Evolutionary conservation across 2,797 vertebrate genomes (phyloP), one percentile per base, ranked within the genome.

Genomic region (Fundulus diaphanus): DNA sequence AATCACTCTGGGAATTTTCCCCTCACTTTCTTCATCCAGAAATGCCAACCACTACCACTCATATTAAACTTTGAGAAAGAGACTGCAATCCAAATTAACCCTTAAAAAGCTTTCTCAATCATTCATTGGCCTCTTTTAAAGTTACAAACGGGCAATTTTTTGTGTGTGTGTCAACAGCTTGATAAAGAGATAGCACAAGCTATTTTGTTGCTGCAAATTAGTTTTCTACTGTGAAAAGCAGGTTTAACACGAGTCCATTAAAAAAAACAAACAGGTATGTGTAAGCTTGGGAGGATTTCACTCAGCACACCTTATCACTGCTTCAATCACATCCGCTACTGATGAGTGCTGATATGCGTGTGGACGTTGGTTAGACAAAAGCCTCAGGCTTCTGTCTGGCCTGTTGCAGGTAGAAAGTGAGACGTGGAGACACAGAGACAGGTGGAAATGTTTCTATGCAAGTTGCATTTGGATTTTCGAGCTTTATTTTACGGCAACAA

Each of bases 351-450:
- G 68, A 65, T 69, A 73, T 16, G 52, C 40, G 29, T 56, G 12
- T 24, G 54, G 46, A 61, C 33, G 40, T 7, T 27, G 68, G 78
- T 76, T 80, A 59, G 79, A 82, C 78, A 48, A 40, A 51, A 27
- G 68, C 44, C 44, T 70, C 68, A 7, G 67, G 13, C 54, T 11
- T 68, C 72, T n/a, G 48, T 37, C 61, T 73, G 40, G 20, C 77
- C 78, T 66, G n/a, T n/a, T n/a, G 78, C 56, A 78, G 72, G 40
- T 0, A 74, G 72, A 85, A 85, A 87, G 79, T 56, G 54, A 84
- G 35, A 81, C 44, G n/a, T 22, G 49, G 63, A 18, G 46, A 22
- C 37, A 68, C 1, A 46, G 9, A 40, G 59, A 74, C 63, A 72
- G n/a, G n/a, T 31, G 54, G 0, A 66, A 15, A 66, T 24, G 37